Evolutionary conservation across 2,888 invertebrate genomes (phyloP).

Genomic region (Hypsopygia costalis): DNA sequence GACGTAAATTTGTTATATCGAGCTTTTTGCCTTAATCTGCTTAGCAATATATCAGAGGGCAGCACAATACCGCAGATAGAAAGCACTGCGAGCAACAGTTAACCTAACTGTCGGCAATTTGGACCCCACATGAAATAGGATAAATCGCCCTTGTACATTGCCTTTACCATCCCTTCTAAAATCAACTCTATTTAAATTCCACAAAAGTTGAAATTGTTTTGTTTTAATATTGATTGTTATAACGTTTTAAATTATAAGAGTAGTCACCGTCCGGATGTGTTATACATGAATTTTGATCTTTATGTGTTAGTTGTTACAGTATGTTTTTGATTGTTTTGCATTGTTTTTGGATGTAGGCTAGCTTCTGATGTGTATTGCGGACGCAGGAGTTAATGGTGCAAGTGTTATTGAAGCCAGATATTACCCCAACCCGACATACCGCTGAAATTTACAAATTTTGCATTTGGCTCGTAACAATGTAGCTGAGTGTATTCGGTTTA

Average conservation of each 20-base stretch:
- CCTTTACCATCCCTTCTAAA: constrained; percentile 16
- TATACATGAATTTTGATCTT: constrained; percentile 33
- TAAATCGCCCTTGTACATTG: constrained; percentile 45
- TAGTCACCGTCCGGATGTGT: constrained; percentile 17
- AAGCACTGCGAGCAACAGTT: constrained; percentile 64
- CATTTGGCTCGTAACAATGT: constrained; percentile 24
- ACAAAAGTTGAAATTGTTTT: constrained; percentile 16
- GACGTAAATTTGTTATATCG: constrained; percentile 21
- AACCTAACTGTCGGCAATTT: constrained; percentile 71
- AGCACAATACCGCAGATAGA: constrained; percentile 56
- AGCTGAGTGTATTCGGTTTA: neutral
- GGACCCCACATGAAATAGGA: constrained; percentile 59
- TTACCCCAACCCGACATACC: constrained; percentile 34
- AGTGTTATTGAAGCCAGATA: constrained; percentile 72
- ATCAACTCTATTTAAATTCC: constrained; percentile 2
- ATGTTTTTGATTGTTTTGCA: constrained; percentile 23
- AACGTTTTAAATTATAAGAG: constrained; percentile 13
- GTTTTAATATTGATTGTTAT: constrained; percentile 12
- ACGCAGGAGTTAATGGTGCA: constrained; percentile 65
- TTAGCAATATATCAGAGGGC: constrained; percentile 52
- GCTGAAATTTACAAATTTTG: constrained; percentile 33
- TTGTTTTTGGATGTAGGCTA: constrained; percentile 37
- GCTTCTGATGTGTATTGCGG: constrained; percentile 49
- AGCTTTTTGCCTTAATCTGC: constrained; percentile 44
- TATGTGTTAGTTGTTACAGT: constrained; percentile 26